phyloP scores from a whole-genome alignment of 2,113 vertebrate species.

The Dolichotis patagonum region DNA sequence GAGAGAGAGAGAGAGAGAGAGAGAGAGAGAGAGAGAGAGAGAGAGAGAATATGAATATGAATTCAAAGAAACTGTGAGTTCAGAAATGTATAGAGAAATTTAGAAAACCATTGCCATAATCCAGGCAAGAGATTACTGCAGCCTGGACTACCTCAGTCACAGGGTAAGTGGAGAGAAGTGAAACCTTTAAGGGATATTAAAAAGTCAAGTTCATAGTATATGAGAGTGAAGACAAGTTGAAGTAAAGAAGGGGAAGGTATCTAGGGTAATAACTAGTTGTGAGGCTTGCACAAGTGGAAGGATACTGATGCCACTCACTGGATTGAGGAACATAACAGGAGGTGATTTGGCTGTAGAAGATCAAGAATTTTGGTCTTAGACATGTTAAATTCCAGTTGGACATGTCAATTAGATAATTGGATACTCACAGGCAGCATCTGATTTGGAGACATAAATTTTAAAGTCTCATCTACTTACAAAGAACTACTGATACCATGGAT shows the following conservation, averaged over 20 bases:
- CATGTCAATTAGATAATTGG: not conserved
- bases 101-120: slow-evolving; percentile 34
- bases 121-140: not conserved
- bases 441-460: slow-evolving; percentile 13
- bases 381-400: not conserved
- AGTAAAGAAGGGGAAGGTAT: not conserved
- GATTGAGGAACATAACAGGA: not conserved
- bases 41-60: not conserved
- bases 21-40: not conserved
- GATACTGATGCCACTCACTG: not conserved
- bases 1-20: not conserved
- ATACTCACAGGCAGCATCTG: not conserved
- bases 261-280: slow-evolving; percentile 13
- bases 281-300: not conserved
- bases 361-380: not conserved
- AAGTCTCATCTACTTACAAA: not conserved
- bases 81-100: not conserved
- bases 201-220: not conserved
- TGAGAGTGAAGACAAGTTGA: not conserved
- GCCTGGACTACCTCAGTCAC: not conserved
- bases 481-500: not conserved
- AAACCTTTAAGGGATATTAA: slow-evolving; percentile 14
- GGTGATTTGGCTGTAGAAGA: not conserved
- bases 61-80: not conserved
- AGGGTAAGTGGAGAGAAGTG: slow-evolving; percentile 12